These are phyloP conservation scores for Timandra comae DNA, from an alignment of 2,888 invertebrate genomes.

Conservation along the genomic window DNA sequence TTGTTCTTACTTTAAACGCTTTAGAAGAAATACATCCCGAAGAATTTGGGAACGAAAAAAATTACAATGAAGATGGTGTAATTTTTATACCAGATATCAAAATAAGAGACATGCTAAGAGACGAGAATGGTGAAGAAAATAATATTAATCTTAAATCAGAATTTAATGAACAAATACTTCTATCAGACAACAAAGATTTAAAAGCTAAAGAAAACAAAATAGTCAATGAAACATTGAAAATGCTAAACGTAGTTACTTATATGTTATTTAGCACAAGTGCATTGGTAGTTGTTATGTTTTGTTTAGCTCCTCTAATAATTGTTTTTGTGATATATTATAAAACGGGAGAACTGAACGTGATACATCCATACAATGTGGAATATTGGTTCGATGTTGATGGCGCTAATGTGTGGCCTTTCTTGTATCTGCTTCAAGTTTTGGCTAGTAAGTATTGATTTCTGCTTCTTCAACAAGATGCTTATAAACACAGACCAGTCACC, in stretches of 20 bases:
- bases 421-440: slow-evolving; percentile 45
- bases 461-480: background rate
- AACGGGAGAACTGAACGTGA: slow-evolving; percentile 29
- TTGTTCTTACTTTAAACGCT: slow-evolving; percentile 31
- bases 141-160: too few relatives aligned
- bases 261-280: slow-evolving; percentile 25
- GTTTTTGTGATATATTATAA: slow-evolving; percentile 35
- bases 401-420: slow-evolving; percentile 31
- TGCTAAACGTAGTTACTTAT: slow-evolving; percentile 28
- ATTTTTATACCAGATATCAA: slow-evolving; percentile 1
- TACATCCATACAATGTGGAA: slow-evolving; percentile 41
- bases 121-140: slow-evolving; percentile 1
- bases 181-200: too few relatives aligned
- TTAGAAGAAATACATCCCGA: slow-evolving; percentile 39
- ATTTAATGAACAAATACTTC: too few relatives aligned
- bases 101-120: slow-evolving; percentile 2
- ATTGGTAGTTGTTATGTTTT: slow-evolving; percentile 34
- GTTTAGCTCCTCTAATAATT: slow-evolving; percentile 31
- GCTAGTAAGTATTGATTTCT: slow-evolving; percentile 38
- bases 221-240: slow-evolving; percentile 27
- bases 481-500: too few relatives aligned
- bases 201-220: slow-evolving; percentile 20
- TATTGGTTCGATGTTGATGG: slow-evolving; percentile 45
- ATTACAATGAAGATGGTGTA: slow-evolving; percentile 1
- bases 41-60: slow-evolving; percentile 11